Conservation (phyloP, 2,113 vertebrate genomes). For the Callipepla squamata region DNA sequence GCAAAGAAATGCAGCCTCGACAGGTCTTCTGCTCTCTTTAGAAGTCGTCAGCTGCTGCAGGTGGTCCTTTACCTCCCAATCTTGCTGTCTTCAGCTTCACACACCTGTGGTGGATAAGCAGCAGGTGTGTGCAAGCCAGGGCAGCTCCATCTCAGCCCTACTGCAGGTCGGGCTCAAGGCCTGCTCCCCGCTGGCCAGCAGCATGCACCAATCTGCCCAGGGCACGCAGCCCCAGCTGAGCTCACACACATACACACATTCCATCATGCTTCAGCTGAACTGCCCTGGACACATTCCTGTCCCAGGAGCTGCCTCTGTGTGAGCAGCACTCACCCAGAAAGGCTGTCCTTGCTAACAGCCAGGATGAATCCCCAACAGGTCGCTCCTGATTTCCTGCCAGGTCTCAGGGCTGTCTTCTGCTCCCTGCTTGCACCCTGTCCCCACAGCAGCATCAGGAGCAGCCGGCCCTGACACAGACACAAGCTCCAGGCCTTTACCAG, state of each 20-base stretch:
- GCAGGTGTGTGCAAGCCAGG: not conserved
- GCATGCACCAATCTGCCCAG: not conserved
- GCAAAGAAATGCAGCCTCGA: not conserved
- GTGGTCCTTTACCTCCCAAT: not conserved
- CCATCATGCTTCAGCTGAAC: not conserved
- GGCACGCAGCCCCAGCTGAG: accelerated
- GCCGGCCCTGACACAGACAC: not conserved
- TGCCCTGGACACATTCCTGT: accelerated
- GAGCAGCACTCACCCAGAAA: not conserved
- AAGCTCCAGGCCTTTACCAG: not conserved
- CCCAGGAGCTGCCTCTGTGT: not conserved
- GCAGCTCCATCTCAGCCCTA: not conserved
- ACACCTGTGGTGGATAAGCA: accelerated
- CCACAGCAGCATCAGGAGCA: accelerated
- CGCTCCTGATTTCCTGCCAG: not conserved
- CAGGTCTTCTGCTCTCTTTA: not conserved
- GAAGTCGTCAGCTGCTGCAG: not conserved
- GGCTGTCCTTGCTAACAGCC: not conserved
- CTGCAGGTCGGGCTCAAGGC: accelerated
- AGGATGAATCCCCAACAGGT: not conserved
- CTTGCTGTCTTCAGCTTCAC: not conserved
- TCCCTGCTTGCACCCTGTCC: not conserved
- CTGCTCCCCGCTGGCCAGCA: not conserved
- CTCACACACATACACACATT: not conserved
- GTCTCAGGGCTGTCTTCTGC: not conserved